These are phyloP conservation scores for Proctacanthus coquilletti DNA, from an alignment of 1,140 invertebrate genomes.

Conservation along the genomic window DNA sequence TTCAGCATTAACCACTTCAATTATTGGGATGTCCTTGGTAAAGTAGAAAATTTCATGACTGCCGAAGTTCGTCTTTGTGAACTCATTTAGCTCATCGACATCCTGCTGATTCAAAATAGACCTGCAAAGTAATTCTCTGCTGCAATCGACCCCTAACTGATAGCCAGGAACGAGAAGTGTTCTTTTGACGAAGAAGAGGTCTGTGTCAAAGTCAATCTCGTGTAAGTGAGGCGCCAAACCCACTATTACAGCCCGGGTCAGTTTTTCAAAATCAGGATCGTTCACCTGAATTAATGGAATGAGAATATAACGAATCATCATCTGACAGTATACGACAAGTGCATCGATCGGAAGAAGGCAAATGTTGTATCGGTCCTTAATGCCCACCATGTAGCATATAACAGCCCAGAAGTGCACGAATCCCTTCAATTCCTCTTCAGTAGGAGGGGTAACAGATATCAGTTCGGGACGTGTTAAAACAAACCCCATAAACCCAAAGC, in stretches of 20 bases:
- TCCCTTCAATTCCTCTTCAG: slow-evolving; percentile 42
- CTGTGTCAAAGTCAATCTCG: neutral
- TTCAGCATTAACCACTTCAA: too few relatives aligned
- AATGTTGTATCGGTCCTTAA: slow-evolving; percentile 38
- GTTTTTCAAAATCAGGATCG: neutral
- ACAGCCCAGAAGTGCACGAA: slow-evolving; percentile 65
- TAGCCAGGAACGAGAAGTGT: slow-evolving; percentile 2
- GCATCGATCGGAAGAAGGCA: slow-evolving; percentile 1
- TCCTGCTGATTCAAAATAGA: too few relatives aligned
- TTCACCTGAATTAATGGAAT: slow-evolving; percentile 1
- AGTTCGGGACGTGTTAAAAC: slow-evolving; percentile 42
- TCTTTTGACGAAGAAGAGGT: slow-evolving; percentile 1
- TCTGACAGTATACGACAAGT: neutral
- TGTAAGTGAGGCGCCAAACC: neutral
- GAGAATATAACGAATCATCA: slow-evolving; percentile 1
- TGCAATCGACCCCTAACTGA: neutral
- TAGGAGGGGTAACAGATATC: slow-evolving; percentile 38
- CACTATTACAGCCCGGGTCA: neutral
- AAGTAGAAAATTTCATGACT: too few relatives aligned
- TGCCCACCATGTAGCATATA: slow-evolving; percentile 57
- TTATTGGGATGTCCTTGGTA: too few relatives aligned
- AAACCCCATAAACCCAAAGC: slow-evolving; percentile 67
- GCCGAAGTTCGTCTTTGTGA: too few relatives aligned
- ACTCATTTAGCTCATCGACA: too few relatives aligned
- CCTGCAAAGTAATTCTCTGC: neutral